Evolutionary conservation across 2,797 vertebrate species (phyloP).

Genomic region (Sebastes matsubarae): DNA sequence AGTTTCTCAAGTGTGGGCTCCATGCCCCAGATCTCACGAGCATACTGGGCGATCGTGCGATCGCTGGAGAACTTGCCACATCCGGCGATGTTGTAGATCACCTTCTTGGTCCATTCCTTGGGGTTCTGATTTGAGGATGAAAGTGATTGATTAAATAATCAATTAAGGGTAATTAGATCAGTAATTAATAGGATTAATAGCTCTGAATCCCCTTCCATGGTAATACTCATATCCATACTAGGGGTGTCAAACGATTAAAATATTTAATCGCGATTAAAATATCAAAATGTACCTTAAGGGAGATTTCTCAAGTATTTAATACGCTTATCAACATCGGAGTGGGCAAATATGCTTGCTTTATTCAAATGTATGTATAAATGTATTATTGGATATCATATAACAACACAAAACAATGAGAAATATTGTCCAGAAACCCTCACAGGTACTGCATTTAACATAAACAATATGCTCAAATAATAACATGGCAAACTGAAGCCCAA

Average conservation of each 20-base stretch:
- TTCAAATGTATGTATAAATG: too few species aligned
- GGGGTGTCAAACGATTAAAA: too few species aligned
- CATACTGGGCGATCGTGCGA: slow-evolving; percentile 91
- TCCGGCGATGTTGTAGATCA: slow-evolving; percentile 91
- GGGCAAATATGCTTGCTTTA: too few species aligned
- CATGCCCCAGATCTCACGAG: slow-evolving; percentile 92
- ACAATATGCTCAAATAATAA: neutral
- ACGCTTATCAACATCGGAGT: too few species aligned
- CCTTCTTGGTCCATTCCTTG: slow-evolving; percentile 93
- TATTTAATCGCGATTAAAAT: too few species aligned
- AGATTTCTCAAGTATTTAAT: too few species aligned
- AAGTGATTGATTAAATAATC: neutral
- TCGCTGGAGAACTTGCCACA: slow-evolving; percentile 95
- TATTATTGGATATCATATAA: too few species aligned
- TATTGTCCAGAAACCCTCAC: too few species aligned
- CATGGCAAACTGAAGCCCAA: too few species aligned
- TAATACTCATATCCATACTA: neutral
- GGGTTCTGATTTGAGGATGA: slow-evolving; percentile 80
- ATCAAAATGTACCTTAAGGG: too few species aligned
- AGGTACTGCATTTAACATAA: too few species aligned
- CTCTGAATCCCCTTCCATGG: neutral
- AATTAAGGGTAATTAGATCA: neutral
- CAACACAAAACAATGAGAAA: too few species aligned
- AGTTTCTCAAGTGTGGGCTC: slow-evolving; percentile 88
- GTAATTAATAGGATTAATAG: neutral